phyloP scores from a whole-genome alignment of 1,140 invertebrate species.

The Tachypleus tridentatus region DNA sequence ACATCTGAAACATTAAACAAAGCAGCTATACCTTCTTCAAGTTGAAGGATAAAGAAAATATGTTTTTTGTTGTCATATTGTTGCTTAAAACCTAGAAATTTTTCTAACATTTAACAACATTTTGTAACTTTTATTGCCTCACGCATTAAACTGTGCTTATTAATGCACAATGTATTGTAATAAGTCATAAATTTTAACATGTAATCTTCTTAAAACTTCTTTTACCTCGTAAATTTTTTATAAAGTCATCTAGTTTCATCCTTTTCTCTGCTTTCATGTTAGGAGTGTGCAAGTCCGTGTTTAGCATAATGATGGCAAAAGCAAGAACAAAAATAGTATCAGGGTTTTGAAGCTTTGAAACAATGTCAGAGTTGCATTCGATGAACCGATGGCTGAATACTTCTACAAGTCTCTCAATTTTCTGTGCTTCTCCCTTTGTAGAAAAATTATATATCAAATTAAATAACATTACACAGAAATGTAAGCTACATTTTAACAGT shows the following conservation, averaged over 20 bases:
- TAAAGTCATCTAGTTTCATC: constrained; percentile 94
- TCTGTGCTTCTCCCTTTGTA: constrained; percentile 76
- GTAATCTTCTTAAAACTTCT: neutral
- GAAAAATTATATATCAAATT: constrained; percentile 1
- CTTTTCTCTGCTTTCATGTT: constrained; percentile 85
- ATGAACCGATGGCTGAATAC: constrained; percentile 88
- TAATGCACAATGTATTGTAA: no score
- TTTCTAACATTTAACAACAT: no score
- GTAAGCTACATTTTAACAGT: no score
- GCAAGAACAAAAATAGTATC: constrained; percentile 81
- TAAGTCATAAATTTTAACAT: no score
- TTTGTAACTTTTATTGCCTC: no score
- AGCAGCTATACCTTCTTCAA: no score
- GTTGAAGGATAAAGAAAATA: no score
- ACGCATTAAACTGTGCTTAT: no score
- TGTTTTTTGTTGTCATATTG: no score
- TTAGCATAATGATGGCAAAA: constrained; percentile 98
- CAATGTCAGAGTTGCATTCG: constrained; percentile 73
- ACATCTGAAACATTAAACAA: no score
- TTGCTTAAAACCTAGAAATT: no score
- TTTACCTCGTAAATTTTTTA: constrained; percentile 67
- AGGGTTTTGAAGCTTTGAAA: neutral
- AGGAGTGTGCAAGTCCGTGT: constrained; percentile 93
- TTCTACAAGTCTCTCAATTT: constrained; percentile 94
- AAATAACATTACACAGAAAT: no score